Evolutionary conservation across 1,140 invertebrate genomes (phyloP).

Genomic region (Adoxophyes honmai): DNA sequence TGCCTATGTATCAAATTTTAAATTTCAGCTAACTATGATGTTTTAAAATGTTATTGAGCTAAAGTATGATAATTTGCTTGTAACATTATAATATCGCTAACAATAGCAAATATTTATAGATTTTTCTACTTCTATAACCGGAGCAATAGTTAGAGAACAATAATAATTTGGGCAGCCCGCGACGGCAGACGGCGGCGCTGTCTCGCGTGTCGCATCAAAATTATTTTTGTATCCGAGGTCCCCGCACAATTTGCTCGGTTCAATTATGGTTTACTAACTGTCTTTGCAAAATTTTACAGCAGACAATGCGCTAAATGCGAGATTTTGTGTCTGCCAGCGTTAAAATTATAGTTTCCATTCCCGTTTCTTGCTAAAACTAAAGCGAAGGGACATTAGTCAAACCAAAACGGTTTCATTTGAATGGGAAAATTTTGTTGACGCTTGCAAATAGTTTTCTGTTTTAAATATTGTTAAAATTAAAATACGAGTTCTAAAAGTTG

Average conservation of each 20-base stretch:
- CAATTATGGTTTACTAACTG: constrained; percentile 14
- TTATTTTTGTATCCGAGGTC: constrained; percentile 12
- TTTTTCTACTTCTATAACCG: too few relatives aligned
- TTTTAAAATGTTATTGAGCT: too few relatives aligned
- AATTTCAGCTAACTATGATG: too few relatives aligned
- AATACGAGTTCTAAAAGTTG: not conserved
- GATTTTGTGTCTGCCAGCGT: too few relatives aligned
- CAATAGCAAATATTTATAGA: too few relatives aligned
- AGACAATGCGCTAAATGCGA: not conserved
- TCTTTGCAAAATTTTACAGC: constrained; percentile 2
- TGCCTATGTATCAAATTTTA: too few relatives aligned
- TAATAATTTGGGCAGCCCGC: constrained; percentile 9
- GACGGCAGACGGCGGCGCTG: constrained; percentile 3
- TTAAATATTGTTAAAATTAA: not conserved
- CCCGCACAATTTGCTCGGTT: constrained; percentile 12
- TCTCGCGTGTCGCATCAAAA: constrained; percentile 12
- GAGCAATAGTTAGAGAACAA: constrained; percentile 1
- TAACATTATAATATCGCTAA: too few relatives aligned
- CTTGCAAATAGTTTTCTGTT: not conserved
- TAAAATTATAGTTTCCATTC: too few relatives aligned
- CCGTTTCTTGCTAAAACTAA: too few relatives aligned
- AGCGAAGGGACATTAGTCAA: too few relatives aligned
- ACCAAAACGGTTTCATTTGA: too few relatives aligned
- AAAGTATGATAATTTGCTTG: too few relatives aligned
- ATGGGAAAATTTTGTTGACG: not conserved